Evolutionary conservation across 2,888 invertebrate species (phyloP), one percentile per base, ranked within the genome.

Genomic region (Drosophila nigricruria): DNA sequence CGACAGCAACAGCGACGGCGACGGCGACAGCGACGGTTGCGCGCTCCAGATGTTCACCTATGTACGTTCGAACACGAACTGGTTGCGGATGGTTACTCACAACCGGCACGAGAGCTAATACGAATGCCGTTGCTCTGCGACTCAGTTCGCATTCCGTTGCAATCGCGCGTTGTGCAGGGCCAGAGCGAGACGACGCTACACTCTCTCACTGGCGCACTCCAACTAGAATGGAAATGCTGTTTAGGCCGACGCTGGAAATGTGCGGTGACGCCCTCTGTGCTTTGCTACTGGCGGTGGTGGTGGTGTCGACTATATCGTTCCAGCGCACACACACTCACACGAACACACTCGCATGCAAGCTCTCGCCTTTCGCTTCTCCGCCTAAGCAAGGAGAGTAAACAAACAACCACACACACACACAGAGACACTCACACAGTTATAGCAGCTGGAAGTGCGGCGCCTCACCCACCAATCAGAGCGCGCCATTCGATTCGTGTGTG

Each of bases 61-160:
- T 84, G 90, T 90, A 92, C 92, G 92, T 91, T 92, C 91, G 91
- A 92, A 88, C 91, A 90, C 91, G 90, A 92, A 93, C 93, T 93
- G 89, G 91, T 91, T 92, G 77, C 75, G 79, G 75, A 66, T 79
- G 69, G 72, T 61, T 73, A 66, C 79, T 70, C 81, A 75, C 81
- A 81, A 64, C 77, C 74, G 81, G 78, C 79, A 79, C 80, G 79
- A 82, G 77, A 80, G 77, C 73, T 70, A 34, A 70, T 63, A 76
- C 87, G 88, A 85, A 78, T 81, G 83, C 88, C 85, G 73, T 73
- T 74, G 79, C 81, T 76, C 73, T 58, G 68, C 42, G 60, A 27
- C 56, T 59, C 20, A 67, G 57, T 54, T 73, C 68, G 72, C 87
- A 85, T 85, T 89, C 85, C 85, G 82, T 80, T 86, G 89, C 85